Percentiles rank a stretch among this genome's conserved stretches.
phyloP scores from a whole-genome alignment of 35 echinoderm and acorn worm species.

The Ophiothrix spiculata region DNA sequence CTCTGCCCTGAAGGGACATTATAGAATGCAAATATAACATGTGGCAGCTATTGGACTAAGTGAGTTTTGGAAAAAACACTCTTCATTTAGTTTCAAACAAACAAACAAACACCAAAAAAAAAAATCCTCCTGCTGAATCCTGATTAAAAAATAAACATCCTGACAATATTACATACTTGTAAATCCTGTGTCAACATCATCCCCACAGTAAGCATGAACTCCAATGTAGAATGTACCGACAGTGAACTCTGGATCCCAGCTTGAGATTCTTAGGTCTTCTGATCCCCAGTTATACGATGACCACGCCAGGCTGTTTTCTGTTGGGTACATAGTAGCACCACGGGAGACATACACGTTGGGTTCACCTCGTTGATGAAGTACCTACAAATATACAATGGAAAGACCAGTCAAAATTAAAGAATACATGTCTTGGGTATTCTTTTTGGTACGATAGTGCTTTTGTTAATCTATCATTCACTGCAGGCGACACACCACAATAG shows the following conservation, averaged over 20 bases:
- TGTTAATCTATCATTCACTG: no score
- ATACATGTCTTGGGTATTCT: neutral
- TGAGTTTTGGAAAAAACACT: no score
- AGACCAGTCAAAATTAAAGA: neutral
- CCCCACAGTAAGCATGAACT: slow-evolving; percentile 69
- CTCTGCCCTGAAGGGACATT: no score
- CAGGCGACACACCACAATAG: no score
- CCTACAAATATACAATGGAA: neutral
- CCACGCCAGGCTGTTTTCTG: slow-evolving; percentile 66
- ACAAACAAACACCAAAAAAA: no score
- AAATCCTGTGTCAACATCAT: slow-evolving; percentile 63
- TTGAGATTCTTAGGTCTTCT: slow-evolving; percentile 71
- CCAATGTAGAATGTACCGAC: slow-evolving; percentile 87
- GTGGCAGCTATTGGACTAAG: no score
- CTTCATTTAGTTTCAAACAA: no score
- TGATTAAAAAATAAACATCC: no score
- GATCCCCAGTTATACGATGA: slow-evolving; percentile 85
- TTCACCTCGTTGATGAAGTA: slow-evolving; percentile 54
- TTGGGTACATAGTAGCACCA: slow-evolving; percentile 52
- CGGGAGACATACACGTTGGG: slow-evolving; percentile 76
- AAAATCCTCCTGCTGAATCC: no score
- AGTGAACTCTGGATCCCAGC: slow-evolving; percentile 85
- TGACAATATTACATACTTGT: no score
- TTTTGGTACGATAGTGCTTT: neutral
- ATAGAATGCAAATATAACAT: no score